Percentiles rank a stretch among this genome's conserved stretches.
phyloP scores from a whole-genome alignment of 2,797 vertebrate genomes.

The Propithecus perrieri region DNA sequence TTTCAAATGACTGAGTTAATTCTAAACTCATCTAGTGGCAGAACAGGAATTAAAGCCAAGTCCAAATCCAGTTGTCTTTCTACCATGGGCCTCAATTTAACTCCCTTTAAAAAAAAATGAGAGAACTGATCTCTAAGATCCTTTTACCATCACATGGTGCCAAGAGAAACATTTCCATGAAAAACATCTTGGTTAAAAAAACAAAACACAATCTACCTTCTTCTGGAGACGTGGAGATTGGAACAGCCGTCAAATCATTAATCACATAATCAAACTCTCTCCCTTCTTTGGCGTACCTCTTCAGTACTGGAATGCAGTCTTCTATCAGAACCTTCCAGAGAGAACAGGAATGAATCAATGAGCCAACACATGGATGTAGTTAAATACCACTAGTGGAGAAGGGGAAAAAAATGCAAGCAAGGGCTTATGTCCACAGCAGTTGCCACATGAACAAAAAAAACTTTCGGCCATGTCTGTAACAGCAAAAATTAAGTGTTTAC shows the following conservation, averaged over 20 bases:
- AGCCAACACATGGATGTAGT: not conserved
- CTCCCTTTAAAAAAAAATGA: not conserved
- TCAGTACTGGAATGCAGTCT: conserved; percentile 98
- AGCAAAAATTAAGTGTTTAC: not conserved
- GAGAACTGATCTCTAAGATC: not conserved
- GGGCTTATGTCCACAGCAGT: not conserved
- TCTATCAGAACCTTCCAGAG: conserved; percentile 93
- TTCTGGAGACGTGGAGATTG: conserved; percentile 97
- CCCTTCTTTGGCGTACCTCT: conserved; percentile 97
- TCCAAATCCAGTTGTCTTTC: not conserved
- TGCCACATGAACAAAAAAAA: not conserved
- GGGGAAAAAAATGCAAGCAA: not conserved
- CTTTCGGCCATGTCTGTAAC: not conserved
- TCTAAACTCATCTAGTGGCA: not conserved
- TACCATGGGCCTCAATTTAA: not conserved
- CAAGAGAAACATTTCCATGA: not conserved
- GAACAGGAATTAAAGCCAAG: not conserved
- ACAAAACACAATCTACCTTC: conserved; percentile 89
- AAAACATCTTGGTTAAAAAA: not conserved
- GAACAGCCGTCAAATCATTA: conserved; percentile 98
- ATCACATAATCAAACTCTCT: conserved; percentile 98
- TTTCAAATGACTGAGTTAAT: not conserved
- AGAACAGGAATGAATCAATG: not conserved
- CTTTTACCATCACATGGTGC: not conserved
- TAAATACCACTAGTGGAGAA: not conserved